Percentiles rank a stretch among this genome's conserved stretches.
Evolutionary conservation across 2,797 vertebrate species (phyloP).

Genomic region (Clarias pachynema): DNA sequence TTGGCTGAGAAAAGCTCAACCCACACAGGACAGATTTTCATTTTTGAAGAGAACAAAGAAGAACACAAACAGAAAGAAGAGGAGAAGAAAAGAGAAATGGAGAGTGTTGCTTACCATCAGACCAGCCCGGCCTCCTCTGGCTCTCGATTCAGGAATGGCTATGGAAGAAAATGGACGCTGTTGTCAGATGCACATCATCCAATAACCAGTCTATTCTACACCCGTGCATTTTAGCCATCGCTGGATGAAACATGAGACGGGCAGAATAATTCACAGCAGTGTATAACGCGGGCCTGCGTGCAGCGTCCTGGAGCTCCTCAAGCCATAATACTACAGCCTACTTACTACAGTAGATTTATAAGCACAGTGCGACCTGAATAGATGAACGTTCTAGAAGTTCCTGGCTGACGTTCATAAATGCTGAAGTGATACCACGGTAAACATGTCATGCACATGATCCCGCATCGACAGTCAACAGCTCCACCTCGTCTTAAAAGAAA

Average conservation of each 20-base stretch:
- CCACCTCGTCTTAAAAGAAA: neutral
- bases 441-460: conserved; percentile 14
- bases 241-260: neutral
- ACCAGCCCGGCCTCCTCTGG: conserved; percentile 74
- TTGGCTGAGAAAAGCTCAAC: conserved; percentile 30
- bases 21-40: conserved; percentile 23
- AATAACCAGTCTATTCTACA: conserved; percentile 24
- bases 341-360: neutral
- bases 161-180: conserved; percentile 58
- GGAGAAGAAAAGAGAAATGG: neutral
- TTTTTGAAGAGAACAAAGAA: conserved; percentile 9
- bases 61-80: neutral
- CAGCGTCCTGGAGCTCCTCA: neutral
- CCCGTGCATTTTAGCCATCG: neutral
- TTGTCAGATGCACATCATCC: conserved; percentile 50
- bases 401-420: conserved; percentile 1
- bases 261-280: conserved; percentile 5
- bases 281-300: neutral
- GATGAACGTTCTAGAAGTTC: conserved; percentile 3
- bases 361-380: neutral
- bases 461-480: neutral
- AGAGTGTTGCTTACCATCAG: conserved; percentile 75
- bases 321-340: neutral
- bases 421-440: neutral
- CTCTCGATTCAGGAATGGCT: conserved; percentile 73